A percentile compares a stretch with the other conserved stretches of the same genome.
Evolutionary conservation across 1,140 invertebrate species (phyloP).

Genomic region (Ctenoplectra terminalis): DNA sequence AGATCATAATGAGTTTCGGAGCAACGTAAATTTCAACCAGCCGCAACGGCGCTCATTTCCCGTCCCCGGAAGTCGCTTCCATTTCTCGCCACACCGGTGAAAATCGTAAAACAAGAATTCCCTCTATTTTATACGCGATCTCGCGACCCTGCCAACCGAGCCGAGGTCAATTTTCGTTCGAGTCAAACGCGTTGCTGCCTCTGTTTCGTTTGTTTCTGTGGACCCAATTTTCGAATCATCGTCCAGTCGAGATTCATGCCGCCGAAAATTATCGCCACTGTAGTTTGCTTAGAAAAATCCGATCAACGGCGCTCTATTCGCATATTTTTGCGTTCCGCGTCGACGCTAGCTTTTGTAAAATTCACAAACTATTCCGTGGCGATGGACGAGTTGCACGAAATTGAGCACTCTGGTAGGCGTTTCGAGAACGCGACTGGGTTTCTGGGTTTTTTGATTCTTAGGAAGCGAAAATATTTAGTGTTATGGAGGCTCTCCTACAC

Average conservation of each 20-base stretch:
- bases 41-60: slow-evolving; percentile 37
- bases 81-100: slow-evolving; percentile 6
- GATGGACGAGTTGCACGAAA: too few relatives aligned
- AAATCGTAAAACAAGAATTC: slow-evolving; percentile 39
- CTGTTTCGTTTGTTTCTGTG: too few relatives aligned
- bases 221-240: too few relatives aligned
- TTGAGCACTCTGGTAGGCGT: too few relatives aligned
- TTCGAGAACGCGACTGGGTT: too few relatives aligned
- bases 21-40: slow-evolving; percentile 22
- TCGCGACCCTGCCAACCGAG: neutral
- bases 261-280: too few relatives aligned
- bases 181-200: neutral
- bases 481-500: too few relatives aligned
- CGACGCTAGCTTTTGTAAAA: neutral
- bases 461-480: too few relatives aligned
- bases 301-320: neutral
- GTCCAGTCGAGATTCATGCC: too few relatives aligned
- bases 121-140: neutral
- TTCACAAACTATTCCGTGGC: neutral
- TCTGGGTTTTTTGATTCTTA: too few relatives aligned
- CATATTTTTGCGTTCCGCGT: neutral
- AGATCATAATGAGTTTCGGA: slow-evolving; percentile 8
- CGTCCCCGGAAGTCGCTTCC: slow-evolving; percentile 33
- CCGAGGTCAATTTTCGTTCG: neutral
- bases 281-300: neutral